Conservation (phyloP, 2,888 invertebrate species). For the Pheosia tremula region DNA sequence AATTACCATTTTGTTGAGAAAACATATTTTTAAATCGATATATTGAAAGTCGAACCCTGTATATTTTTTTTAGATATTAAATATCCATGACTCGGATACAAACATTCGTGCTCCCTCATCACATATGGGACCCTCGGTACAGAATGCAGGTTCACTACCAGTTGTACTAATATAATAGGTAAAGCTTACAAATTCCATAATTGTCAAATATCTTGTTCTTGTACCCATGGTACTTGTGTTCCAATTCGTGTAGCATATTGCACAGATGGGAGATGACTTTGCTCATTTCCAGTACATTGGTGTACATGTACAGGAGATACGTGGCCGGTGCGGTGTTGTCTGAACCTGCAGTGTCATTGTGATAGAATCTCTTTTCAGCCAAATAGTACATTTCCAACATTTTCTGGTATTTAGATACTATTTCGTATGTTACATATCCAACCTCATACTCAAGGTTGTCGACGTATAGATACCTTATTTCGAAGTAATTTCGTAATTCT, state of each 20-base stretch:
- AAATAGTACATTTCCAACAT: constrained; percentile 50
- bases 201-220: constrained; percentile 10
- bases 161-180: too few species aligned
- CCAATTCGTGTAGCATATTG: constrained; percentile 53
- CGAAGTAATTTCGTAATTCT: constrained; percentile 34
- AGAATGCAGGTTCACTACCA: too few species aligned
- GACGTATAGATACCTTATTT: constrained; percentile 35
- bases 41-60: too few species aligned
- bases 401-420: constrained; percentile 47
- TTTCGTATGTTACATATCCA: constrained; percentile 50
- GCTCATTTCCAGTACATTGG: constrained; percentile 39
- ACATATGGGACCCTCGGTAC: too few species aligned
- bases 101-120: too few species aligned
- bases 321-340: constrained; percentile 12
- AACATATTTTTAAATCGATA: too few species aligned
- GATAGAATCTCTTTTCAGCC: constrained; percentile 15
- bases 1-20: too few species aligned
- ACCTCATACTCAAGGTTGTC: constrained; percentile 48
- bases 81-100: too few species aligned
- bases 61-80: too few species aligned
- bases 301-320: constrained; percentile 49
- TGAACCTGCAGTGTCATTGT: not conserved
- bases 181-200: constrained; percentile 8
- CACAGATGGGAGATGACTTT: constrained; percentile 46
- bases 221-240: constrained; percentile 33